phyloP scores from a whole-genome alignment of 2,113 vertebrate species.

The Oreochromis niloticus region DNA sequence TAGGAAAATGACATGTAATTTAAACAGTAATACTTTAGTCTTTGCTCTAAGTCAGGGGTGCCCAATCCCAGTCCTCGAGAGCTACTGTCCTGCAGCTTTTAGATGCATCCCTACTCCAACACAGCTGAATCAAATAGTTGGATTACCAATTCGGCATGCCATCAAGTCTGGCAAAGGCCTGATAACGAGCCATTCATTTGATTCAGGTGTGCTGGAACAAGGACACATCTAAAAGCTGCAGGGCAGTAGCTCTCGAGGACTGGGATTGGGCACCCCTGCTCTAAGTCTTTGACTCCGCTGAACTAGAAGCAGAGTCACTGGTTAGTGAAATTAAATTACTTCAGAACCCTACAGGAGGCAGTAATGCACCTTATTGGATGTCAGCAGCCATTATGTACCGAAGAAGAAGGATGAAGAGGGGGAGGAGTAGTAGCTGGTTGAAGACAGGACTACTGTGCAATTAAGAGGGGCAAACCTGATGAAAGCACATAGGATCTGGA shows the following conservation, averaged over 20 bases:
- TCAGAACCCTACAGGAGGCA: background rate
- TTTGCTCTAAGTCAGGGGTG: background rate
- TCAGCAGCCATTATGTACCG: background rate
- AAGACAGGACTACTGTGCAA: background rate
- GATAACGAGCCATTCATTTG: no score
- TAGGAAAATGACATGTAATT: background rate
- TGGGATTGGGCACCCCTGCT: no score
- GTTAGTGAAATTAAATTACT: background rate
- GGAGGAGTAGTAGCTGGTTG: background rate
- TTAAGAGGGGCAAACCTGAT: background rate
- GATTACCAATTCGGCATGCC: no score
- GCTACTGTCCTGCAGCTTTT: no score
- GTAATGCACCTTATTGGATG: background rate
- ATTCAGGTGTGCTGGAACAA: no score
- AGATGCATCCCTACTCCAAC: no score
- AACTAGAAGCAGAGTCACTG: background rate
- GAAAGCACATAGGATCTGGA: background rate
- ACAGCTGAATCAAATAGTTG: no score
- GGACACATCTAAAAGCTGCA: no score
- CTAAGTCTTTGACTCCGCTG: background rate
- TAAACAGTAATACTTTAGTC: background rate
- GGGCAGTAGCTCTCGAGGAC: no score
- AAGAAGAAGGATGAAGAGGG: background rate
- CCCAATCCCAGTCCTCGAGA: no score
- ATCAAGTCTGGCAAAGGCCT: no score